These are phyloP conservation scores for Alethe diademata DNA, from an alignment of 2,113 vertebrate genomes.

Conservation along the genomic window DNA sequence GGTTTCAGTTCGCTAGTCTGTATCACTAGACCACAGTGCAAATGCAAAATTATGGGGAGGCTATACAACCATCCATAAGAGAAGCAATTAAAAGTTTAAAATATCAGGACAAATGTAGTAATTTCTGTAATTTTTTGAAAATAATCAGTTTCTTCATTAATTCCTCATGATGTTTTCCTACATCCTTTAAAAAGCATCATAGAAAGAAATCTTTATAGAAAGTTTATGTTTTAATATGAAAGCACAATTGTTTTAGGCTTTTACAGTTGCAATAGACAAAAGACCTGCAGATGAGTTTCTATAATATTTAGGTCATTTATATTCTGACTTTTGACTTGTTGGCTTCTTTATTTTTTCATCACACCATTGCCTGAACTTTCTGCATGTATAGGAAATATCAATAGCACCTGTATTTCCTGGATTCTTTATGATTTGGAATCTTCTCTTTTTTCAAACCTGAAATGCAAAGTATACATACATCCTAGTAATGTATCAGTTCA, in stretches of 20 bases:
- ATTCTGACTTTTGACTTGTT: not conserved
- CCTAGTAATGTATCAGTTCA: not conserved
- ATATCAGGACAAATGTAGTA: not conserved
- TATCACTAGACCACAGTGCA: not conserved
- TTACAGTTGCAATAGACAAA: not conserved
- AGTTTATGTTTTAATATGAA: not conserved
- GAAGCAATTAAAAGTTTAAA: not conserved
- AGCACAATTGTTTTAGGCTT: not conserved
- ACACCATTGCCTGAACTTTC: not conserved
- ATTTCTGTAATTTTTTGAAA: not conserved
- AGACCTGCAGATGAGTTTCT: not conserved
- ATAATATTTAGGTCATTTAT: not conserved
- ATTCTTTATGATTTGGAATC: not conserved
- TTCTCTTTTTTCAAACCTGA: not conserved
- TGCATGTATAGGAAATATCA: not conserved
- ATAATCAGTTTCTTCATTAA: not conserved
- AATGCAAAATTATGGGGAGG: not conserved
- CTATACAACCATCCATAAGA: not conserved
- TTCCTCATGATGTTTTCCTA: not conserved
- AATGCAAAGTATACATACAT: not conserved
- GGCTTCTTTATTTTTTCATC: not conserved
- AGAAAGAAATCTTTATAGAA: not conserved
- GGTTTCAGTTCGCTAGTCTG: not conserved
- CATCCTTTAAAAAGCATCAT: fast-evolving
- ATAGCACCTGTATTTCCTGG: not conserved